phyloP scores from a whole-genome alignment of 2,797 vertebrate genomes.

The Zenarchopterus dispar region DNA sequence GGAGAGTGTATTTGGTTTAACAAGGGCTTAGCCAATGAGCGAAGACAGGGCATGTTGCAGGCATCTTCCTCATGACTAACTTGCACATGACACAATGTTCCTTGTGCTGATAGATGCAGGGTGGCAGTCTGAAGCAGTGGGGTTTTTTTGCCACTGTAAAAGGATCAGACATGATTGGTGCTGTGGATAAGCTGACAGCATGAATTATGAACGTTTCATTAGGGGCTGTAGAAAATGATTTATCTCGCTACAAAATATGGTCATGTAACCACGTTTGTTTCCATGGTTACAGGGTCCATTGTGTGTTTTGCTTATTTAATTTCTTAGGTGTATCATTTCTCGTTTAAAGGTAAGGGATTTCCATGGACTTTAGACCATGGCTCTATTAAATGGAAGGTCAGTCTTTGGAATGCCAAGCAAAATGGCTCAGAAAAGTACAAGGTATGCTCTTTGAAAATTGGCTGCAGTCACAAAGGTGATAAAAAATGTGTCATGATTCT shows the following conservation, averaged over 20 bases:
- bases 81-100: slow-evolving; percentile 76
- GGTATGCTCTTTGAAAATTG: slow-evolving; percentile 78
- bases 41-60: slow-evolving; percentile 76
- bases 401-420: slow-evolving; percentile 70
- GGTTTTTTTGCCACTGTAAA: slow-evolving; percentile 63
- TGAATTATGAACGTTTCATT: slow-evolving; percentile 82
- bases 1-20: slow-evolving; percentile 77
- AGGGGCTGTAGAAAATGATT: slow-evolving; percentile 74
- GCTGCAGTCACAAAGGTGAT: slow-evolving; percentile 75
- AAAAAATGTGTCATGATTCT: slow-evolving; percentile 82
- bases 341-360: slow-evolving; percentile 60
- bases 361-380: slow-evolving; percentile 48
- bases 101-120: slow-evolving; percentile 76
- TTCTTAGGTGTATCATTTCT: slow-evolving; percentile 54
- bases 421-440: slow-evolving; percentile 74
- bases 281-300: slow-evolving; percentile 53
- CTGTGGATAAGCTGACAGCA: slow-evolving; percentile 79
- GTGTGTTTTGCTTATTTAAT: slow-evolving; percentile 61
- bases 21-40: slow-evolving; percentile 77
- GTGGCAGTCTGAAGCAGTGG: slow-evolving; percentile 77
- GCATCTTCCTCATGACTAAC: slow-evolving; percentile 81
- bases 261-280: slow-evolving; percentile 62
- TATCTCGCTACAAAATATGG: slow-evolving; percentile 69
- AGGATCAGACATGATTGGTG: slow-evolving; percentile 72
- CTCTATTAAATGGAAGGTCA: slow-evolving; percentile 76